Base-by-base conservation (phyloP, 92 coral and sea anemone genomes). In the Micromussa lordhowensis region DNA sequence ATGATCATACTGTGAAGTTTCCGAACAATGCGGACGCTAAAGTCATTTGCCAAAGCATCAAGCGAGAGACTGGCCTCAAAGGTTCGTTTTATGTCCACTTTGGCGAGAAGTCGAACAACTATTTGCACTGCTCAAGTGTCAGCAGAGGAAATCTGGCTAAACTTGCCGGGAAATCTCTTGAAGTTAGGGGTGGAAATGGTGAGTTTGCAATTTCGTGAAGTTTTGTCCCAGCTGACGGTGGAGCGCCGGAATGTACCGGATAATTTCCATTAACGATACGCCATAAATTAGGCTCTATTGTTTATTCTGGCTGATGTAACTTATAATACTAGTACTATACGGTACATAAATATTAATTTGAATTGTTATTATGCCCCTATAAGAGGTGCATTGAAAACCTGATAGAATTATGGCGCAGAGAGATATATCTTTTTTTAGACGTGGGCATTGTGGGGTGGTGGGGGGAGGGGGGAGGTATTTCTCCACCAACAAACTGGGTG, bases 131-230 rank as follows among this genome's bases (percentile, higher is more conserved):
- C 21, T 95, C 98, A 26, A 95, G 98, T 73, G 90, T 95, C 15
- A 95, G 94, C 10, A 61, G 89, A 28, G 81, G 87, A 63, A 95
- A 95, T 75, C 87, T 95, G 26, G 86, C 88, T 48, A 93, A 89
- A 79, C 90, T 95, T 34, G 88, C 91, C 6, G 94, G 92, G 21
- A 85, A 84, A 61, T 64, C 87, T 32, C 77, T 95, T 75, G 96
- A 93, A 77, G 82, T 95, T 24, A 93, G 98, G 82, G 98, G 98
- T 5, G 98, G 98, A 57, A 93, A 92, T 75, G 94, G 98, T 95
- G 82, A 93, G 98, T 92, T 51, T 18, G 4, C 26, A 17, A 6
- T 73, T 73, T 35, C 49, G 4, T 32, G 8, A 24, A 35, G 51
- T 31, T 73, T 73, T 73, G 76, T 32, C 1, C 15, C 2, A 7